phyloP scores from a whole-genome alignment of 2,113 vertebrate species.

The Arothron firmamentum region DNA sequence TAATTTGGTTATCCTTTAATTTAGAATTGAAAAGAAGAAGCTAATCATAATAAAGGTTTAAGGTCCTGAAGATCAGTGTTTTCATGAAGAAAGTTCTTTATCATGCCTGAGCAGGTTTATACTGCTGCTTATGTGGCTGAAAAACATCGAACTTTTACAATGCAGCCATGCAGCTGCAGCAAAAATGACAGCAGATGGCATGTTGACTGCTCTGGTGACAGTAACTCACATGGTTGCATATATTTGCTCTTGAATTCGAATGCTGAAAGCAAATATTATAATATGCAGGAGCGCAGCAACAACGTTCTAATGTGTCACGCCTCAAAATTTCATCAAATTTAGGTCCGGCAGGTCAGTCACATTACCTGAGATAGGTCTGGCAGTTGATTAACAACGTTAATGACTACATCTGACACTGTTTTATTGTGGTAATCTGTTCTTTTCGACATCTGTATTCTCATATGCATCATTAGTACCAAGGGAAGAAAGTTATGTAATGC shows the following conservation, averaged over 20 bases:
- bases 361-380: slow-evolving; percentile 46
- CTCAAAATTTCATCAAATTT: slow-evolving; percentile 38
- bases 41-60: too few species aligned
- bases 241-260: slow-evolving; percentile 31
- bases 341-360: slow-evolving; percentile 33
- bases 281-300: slow-evolving; percentile 29
- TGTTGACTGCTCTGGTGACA: too few species aligned
- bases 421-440: slow-evolving; percentile 32
- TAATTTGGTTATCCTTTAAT: too few species aligned
- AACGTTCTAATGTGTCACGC: slow-evolving; percentile 27
- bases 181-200: too few species aligned
- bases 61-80: too few species aligned
- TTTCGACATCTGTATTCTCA: slow-evolving; percentile 27
- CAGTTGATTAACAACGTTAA: slow-evolving; percentile 36
- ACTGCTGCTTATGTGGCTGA: too few species aligned
- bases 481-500: slow-evolving; percentile 6
- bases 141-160: too few species aligned
- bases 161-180: too few species aligned
- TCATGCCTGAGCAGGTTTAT: too few species aligned
- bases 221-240: too few species aligned
- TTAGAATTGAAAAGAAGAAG: too few species aligned
- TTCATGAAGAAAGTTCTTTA: too few species aligned
- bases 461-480: slow-evolving; percentile 29
- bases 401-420: slow-evolving; percentile 28
- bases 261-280: slow-evolving; percentile 16